These are phyloP conservation scores for Betta splendens DNA, from an alignment of 2,797 vertebrate species.

Conservation along the genomic window DNA sequence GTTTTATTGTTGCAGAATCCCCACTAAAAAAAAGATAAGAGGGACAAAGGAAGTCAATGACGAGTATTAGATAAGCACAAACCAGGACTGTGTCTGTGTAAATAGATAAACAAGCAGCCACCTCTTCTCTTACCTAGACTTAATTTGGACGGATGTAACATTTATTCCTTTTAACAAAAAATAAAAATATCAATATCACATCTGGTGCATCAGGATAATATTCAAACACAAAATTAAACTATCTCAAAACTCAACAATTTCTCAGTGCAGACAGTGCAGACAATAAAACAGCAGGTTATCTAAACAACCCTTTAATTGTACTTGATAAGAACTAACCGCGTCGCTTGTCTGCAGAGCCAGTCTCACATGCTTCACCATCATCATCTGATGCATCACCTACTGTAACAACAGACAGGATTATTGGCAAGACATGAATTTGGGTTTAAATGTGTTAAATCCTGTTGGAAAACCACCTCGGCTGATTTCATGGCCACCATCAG, in stretches of 20 bases:
- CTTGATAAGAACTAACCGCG: slow-evolving; percentile 40
- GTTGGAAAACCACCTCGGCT: slow-evolving; percentile 40
- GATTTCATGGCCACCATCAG: slow-evolving; percentile 12
- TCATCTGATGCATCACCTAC: slow-evolving; percentile 75
- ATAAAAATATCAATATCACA: background rate
- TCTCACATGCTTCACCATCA: slow-evolving; percentile 61
- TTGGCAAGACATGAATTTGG: background rate
- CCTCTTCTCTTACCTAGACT: slow-evolving; percentile 41
- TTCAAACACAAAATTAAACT: background rate
- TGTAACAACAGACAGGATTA: slow-evolving; percentile 9
- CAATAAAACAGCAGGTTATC: no score
- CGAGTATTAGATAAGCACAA: background rate
- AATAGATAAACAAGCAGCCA: no score
- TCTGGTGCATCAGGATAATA: background rate
- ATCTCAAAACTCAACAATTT: no score
- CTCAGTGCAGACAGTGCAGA: no score
- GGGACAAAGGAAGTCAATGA: slow-evolving; percentile 3
- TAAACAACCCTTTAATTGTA: no score
- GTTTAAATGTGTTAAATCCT: background rate
- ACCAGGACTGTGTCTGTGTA: background rate
- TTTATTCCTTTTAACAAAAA: slow-evolving; percentile 70
- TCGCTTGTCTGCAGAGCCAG: slow-evolving; percentile 66
- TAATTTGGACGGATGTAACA: slow-evolving; percentile 65
- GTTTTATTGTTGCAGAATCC: slow-evolving; percentile 75
- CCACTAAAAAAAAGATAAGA: slow-evolving; percentile 49